Evolutionary conservation across 2,797 vertebrate genomes (phyloP).

Genomic region (Anisognathus igniventris): DNA sequence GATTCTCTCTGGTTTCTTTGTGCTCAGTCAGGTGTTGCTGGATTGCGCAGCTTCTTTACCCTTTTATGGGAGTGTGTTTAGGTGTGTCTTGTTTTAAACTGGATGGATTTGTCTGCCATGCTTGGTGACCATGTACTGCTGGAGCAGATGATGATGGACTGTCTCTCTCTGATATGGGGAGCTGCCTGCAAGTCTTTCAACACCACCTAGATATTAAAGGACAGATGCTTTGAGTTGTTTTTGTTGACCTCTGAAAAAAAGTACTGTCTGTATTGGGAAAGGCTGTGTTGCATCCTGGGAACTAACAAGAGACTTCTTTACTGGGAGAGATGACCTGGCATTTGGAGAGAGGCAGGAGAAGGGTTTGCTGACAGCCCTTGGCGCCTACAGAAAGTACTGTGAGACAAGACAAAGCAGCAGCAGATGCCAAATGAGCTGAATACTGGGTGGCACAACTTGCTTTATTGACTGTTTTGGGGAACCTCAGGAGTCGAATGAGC

Average conservation of each 20-base stretch:
- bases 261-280: not conserved
- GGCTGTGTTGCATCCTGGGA: not conserved
- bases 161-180: not conserved
- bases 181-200: not conserved
- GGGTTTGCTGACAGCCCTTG: not conserved
- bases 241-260: not conserved
- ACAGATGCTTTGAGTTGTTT: not conserved
- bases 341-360: not conserved
- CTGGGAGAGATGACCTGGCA: not conserved
- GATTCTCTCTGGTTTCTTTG: not conserved
- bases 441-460: not conserved
- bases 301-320: not conserved
- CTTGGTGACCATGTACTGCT: not conserved
- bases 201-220: not conserved
- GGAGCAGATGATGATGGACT: not conserved
- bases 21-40: not conserved
- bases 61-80: not conserved
- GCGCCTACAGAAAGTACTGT: rapidly evolving
- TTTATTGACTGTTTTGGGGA: not conserved
- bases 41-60: not conserved
- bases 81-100: not conserved
- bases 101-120: not conserved
- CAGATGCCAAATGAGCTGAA: not conserved
- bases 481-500: not conserved
- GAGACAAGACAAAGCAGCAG: not conserved